phyloP scores from a whole-genome alignment of 2,888 invertebrate species.

The Drosophila subquinaria region DNA sequence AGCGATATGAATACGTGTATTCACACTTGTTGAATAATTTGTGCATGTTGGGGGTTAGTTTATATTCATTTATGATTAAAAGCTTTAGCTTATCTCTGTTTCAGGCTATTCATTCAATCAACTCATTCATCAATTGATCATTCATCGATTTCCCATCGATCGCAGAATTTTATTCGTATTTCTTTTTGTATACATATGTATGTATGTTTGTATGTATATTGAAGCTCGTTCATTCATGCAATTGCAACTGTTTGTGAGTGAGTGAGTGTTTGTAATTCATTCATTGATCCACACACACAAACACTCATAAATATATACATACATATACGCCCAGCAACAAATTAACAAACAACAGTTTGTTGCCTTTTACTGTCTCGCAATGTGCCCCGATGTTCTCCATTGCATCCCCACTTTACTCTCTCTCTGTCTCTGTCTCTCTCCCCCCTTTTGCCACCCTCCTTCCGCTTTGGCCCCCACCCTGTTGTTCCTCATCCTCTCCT shows the following conservation, averaged over 20 bases:
- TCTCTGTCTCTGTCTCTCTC: neutral
- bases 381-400: constrained; percentile 12
- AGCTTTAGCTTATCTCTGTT: constrained; percentile 1
- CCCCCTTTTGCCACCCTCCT: neutral
- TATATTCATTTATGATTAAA: neutral
- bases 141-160: constrained; percentile 1
- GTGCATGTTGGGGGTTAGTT: neutral
- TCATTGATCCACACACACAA: constrained; percentile 35
- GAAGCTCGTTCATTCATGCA: constrained; percentile 32
- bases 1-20: neutral
- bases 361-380: constrained; percentile 9
- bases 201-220: neutral
- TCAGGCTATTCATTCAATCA: constrained; percentile 21
- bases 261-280: constrained; percentile 44
- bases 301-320: neutral
- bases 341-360: constrained; percentile 44
- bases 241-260: constrained; percentile 38
- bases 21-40: neutral
- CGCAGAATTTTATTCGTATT: constrained; percentile 11
- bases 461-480: no score
- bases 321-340: constrained; percentile 21
- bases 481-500: no score
- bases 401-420: constrained; percentile 22
- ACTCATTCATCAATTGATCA: constrained; percentile 22
- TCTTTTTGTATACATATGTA: neutral